Base-by-base conservation (phyloP, 1,140 invertebrate species). In the Aphaenogaster ashmeadi region DNA sequence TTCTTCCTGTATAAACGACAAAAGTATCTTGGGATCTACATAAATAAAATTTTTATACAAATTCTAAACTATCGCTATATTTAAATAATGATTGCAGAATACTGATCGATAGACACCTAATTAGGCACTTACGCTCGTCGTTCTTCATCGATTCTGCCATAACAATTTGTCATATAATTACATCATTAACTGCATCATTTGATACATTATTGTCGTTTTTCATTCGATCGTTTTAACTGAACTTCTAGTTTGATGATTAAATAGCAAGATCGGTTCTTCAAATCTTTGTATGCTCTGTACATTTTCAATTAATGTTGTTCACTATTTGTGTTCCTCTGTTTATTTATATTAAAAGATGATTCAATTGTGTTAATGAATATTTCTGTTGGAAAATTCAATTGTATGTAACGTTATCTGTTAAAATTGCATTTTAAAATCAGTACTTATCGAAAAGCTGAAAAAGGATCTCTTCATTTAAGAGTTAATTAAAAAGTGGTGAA, bases 401-500 rank as follows among this genome's bases (percentile, higher is more conserved):
- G 33, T 38, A 41, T 47, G 47, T 38, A 47, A 83, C 27, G n/a
- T 56, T n/a, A 41, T 27, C 11, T 21, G 9, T 21, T 66, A n/a
- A 21, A 67, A 67, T 41, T 44, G 1, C 2, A 38, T 69, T 50
- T 38, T 1, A 56, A 41, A 41, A 9, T 44, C 18, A 67, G 27
- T 38, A 56, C 4, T 44, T 33, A 58, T 72, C 36, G n/a, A 27
- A 54, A 50, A 52, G 33, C 0, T 33, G 18, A 52, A 5, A 56
- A 21, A 60, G n/a, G 5, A 47, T 54, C 13, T 38, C 21, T 52
- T 8, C 3, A n/a, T 41, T 72, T 58, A 8, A 81, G 36, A 50
- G 13, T 81, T 69, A 84, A 84, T 72, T 21, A 21, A 83, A 69
- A 74, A 21, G 13, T 44, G 41, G 1, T 69, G 11, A 58, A 60